Evolutionary conservation across 2,888 invertebrate species (phyloP), one percentile per base, ranked within the genome.

Genomic region (Melanophora roralis): DNA sequence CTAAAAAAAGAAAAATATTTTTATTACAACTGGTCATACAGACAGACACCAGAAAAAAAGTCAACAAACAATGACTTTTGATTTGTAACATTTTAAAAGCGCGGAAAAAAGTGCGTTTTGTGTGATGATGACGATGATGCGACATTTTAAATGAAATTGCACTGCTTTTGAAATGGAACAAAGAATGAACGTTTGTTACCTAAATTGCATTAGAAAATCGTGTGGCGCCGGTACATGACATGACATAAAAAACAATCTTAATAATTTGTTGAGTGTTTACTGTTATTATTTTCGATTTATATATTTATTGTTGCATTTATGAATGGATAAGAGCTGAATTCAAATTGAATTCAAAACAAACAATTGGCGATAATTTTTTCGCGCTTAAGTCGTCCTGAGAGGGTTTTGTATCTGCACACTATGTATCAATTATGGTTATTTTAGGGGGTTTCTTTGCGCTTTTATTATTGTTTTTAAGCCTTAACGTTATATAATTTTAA

Each of bases 321-420:
- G 36, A 23, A 73, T 73, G 60, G 64, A 81, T 76, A 78, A 81
- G 78, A 71, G 45, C 72, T 82, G 72, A 60, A 82, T 76, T 81
- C 76, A 80, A 82, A 83, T 81, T 82, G 72, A 81, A 82, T 76
- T 80, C 67, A 79, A 60, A 84, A 85, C 86, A 88, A 87, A 88
- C 87, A 88, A 87, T 88, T 86, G 88, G 74, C 84, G 84, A 86
- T 88, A 84, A 88, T 88, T 87, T 74, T 67, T 87, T 83, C 86
- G 86, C 84, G 86, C 3, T 27, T 6, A 27, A 27, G 27, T 55
- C 36, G 72, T 80, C 75, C 76, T 76, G 51, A 65, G 76, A 80
- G 80, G 59, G 21, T 49, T 80, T 71, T 75, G 21, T 73, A n/a
- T 27, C 27, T 27, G 27, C 6, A 6, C 27, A 57, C 45, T 40